Conservation (phyloP, 2,797 vertebrate species). For the Xenops minutus region DNA sequence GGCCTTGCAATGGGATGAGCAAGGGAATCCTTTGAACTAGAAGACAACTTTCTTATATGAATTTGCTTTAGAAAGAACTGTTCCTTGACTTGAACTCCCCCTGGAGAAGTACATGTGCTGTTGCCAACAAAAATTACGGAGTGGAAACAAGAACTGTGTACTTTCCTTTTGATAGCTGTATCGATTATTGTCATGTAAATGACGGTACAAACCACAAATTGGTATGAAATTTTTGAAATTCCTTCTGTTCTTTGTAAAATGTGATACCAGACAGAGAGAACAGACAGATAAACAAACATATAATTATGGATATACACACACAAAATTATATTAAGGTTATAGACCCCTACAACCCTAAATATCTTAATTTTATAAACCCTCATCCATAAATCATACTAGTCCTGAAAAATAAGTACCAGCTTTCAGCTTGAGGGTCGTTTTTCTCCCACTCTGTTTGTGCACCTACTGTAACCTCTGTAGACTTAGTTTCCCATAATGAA, state of each 20-base stretch:
- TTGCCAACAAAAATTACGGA: background rate
- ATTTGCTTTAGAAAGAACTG: background rate
- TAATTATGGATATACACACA: background rate
- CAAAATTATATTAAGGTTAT: background rate
- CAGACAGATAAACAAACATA: background rate
- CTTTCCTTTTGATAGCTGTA: background rate
- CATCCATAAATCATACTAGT: background rate
- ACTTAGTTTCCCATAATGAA: background rate
- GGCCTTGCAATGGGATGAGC: accelerated
- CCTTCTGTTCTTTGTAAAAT: background rate
- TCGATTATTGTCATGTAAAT: background rate
- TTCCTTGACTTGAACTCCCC: background rate
- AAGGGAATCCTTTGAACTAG: background rate
- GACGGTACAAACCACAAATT: background rate
- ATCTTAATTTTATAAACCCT: background rate
- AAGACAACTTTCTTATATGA: background rate
- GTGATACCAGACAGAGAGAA: background rate
- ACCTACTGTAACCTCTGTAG: background rate
- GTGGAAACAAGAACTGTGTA: background rate
- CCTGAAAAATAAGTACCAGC: background rate
- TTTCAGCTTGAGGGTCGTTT: background rate
- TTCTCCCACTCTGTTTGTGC: background rate
- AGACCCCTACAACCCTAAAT: background rate
- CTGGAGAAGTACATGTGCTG: accelerated
- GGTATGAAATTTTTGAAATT: background rate